Evolutionary conservation across 2,888 invertebrate genomes (phyloP).

Genomic region (Andricus curvator): DNA sequence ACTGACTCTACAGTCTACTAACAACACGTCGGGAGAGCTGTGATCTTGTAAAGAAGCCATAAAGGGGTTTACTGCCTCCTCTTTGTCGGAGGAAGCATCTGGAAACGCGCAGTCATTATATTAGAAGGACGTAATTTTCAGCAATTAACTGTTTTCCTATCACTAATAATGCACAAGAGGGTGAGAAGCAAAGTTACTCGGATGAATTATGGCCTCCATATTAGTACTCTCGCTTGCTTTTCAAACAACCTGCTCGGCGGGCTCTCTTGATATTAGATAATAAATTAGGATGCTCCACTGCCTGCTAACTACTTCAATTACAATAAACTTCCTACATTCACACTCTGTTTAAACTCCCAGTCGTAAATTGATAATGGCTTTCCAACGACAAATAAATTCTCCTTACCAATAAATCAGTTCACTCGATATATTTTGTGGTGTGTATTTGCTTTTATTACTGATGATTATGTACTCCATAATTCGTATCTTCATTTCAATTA

Average conservation of each 20-base stretch:
- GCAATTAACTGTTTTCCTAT: constrained; percentile 33
- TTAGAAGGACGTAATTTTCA: constrained; percentile 1
- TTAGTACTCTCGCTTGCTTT: constrained; percentile 23
- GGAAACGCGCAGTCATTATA: background rate
- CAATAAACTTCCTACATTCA: constrained; percentile 37
- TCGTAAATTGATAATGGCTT: constrained; percentile 35
- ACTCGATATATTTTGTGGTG: background rate
- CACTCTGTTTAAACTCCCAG: constrained; percentile 25
- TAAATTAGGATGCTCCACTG: constrained; percentile 20
- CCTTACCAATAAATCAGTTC: background rate
- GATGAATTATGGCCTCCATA: constrained; percentile 18
- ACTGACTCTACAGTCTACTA: constrained; percentile 23
- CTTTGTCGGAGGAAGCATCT: constrained; percentile 6
- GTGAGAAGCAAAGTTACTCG: constrained; percentile 23
- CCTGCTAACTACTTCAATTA: constrained; percentile 35
- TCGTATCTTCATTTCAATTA: too few species aligned
- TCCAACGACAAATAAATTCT: constrained; percentile 20
- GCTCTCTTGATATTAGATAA: constrained; percentile 39
- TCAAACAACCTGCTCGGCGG: constrained; percentile 5
- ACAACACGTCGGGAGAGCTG: background rate
- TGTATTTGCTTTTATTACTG: background rate
- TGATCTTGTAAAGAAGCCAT: constrained; percentile 34
- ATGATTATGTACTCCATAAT: background rate
- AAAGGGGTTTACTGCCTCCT: constrained; percentile 24
- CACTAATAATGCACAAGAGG: constrained; percentile 22